Conservation (phyloP, 2,888 invertebrate species). For the Lingula anatina region DNA sequence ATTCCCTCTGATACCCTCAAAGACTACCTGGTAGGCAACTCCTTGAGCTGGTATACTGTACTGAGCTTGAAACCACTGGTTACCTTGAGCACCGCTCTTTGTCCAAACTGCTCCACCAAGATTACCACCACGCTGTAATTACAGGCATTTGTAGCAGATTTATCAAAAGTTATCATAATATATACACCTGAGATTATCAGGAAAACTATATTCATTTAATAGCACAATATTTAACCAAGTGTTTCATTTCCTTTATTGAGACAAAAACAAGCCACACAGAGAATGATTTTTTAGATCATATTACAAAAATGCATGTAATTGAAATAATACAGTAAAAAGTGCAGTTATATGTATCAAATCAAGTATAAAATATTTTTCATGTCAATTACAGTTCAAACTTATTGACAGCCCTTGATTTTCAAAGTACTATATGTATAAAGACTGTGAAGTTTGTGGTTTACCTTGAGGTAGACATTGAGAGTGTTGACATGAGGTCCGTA, state of each 20-base stretch:
- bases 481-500: slow-evolving; percentile 33
- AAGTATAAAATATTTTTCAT: background rate
- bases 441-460: no score
- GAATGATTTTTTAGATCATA: no score
- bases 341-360: background rate
- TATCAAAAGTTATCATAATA: background rate
- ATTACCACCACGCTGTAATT: no score
- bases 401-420: no score
- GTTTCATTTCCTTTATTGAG: no score
- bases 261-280: no score
- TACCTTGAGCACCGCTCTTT: slow-evolving; percentile 23
- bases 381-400: no score
- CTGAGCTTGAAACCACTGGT: slow-evolving; percentile 2
- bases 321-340: no score
- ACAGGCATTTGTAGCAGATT: no score
- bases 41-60: slow-evolving; percentile 2
- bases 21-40: slow-evolving; percentile 23
- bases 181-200: background rate
- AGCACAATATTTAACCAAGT: no score
- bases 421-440: no score
- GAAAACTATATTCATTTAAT: background rate
- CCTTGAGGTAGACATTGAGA: slow-evolving; percentile 28
- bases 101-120: slow-evolving; percentile 35
- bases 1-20: slow-evolving; percentile 39
- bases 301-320: no score